Conservation (phyloP, 2,797 vertebrate species). For the Lateolabrax maculatus region DNA sequence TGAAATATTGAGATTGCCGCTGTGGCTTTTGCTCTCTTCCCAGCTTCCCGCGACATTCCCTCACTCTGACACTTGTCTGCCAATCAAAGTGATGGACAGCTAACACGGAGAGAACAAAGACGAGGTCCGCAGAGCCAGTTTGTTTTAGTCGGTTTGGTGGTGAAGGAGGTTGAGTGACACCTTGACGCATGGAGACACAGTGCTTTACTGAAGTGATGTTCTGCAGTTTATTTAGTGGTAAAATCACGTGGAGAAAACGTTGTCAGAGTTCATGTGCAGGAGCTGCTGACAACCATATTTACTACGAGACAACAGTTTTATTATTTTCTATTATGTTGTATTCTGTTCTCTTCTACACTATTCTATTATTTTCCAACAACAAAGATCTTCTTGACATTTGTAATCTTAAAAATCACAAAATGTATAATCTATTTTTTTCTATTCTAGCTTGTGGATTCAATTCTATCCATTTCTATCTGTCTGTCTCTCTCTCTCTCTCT, state of each 20-base stretch:
- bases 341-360: background rate
- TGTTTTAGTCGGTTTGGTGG: slow-evolving; percentile 70
- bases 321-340: background rate
- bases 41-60: slow-evolving; percentile 79
- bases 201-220: slow-evolving; percentile 36
- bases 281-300: slow-evolving; percentile 17
- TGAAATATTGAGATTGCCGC: slow-evolving; percentile 86
- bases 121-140: slow-evolving; percentile 64
- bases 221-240: slow-evolving; percentile 37
- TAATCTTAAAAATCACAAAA: background rate
- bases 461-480: no score
- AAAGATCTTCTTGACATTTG: background rate
- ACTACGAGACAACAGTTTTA: background rate
- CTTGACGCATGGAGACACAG: slow-evolving; percentile 35
- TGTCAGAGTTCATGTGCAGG: slow-evolving; percentile 13
- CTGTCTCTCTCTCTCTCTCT: slow-evolving; percentile 5
- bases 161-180: slow-evolving; percentile 71
- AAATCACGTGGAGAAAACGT: slow-evolving; percentile 31
- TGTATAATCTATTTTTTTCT: background rate
- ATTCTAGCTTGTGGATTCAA: no score
- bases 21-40: slow-evolving; percentile 72
- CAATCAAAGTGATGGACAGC: slow-evolving; percentile 88
- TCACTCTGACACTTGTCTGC: slow-evolving; percentile 85
- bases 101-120: slow-evolving; percentile 75
- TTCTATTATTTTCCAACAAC: no score